A percentile compares a stretch with the other conserved stretches of the same genome.
Conservation (phyloP, 2,888 invertebrate species). For the Catocala fraxini region DNA sequence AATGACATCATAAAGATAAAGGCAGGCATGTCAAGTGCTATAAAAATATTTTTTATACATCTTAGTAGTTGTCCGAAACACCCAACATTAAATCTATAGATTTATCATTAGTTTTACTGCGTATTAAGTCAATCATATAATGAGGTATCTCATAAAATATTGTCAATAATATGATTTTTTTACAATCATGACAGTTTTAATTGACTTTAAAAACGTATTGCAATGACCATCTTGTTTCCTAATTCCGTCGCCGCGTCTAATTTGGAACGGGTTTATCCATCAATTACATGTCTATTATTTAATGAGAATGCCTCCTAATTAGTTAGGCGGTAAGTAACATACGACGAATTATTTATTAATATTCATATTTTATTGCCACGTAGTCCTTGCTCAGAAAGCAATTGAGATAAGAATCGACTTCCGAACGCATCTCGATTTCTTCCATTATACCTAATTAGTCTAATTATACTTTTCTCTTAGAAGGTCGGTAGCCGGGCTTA, state of each 20-base stretch:
- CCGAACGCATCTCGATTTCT: constrained; percentile 58
- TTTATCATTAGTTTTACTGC: too few species aligned
- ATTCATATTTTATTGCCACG: constrained; percentile 58
- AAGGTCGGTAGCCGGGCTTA: constrained; percentile 58
- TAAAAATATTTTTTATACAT: constrained; percentile 10
- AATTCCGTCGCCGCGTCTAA: constrained; percentile 33
- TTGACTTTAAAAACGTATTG: constrained; percentile 30
- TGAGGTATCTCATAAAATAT: constrained; percentile 20
- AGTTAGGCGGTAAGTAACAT: constrained; percentile 34
- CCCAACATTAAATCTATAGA: not conserved
- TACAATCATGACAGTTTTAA: constrained; percentile 22
- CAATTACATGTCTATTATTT: constrained; percentile 49
- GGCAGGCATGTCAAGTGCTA: constrained; percentile 7
- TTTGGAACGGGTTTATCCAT: constrained; percentile 40
- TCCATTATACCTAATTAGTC: constrained; percentile 58
- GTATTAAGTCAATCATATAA: constrained; percentile 26
- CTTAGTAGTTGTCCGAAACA: constrained; percentile 1
- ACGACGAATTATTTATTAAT: constrained; percentile 45
- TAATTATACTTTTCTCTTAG: constrained; percentile 52
- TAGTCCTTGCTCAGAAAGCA: constrained; percentile 66
- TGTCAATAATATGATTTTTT: constrained; percentile 35
- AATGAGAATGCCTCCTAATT: constrained; percentile 43
- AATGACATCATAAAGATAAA: constrained; percentile 21
- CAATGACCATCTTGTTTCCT: constrained; percentile 32
- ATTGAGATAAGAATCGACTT: constrained; percentile 67